Conservation (phyloP, 2,888 invertebrate species). For the Sthenelais limicola region DNA sequence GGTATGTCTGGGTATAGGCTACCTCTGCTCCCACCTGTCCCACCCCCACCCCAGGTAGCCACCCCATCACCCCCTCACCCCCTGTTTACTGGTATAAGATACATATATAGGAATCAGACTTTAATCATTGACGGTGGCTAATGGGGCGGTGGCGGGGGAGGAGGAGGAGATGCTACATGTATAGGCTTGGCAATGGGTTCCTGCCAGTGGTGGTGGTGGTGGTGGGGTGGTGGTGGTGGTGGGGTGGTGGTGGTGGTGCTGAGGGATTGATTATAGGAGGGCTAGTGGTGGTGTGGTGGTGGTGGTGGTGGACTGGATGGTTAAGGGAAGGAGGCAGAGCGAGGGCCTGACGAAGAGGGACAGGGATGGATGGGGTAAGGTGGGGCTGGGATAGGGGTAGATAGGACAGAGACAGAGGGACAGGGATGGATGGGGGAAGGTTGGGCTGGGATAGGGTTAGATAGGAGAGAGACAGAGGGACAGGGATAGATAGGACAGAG, state of each 20-base stretch:
- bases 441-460: neutral
- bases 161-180: no score
- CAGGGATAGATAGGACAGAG: neutral
- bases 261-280: neutral
- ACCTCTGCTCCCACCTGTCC: no score
- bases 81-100: no score
- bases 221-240: slow-evolving; percentile 20
- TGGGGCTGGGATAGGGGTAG: neutral
- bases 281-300: slow-evolving; percentile 3
- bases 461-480: neutral
- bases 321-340: slow-evolving; percentile 1
- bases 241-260: no score
- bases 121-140: no score
- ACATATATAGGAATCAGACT: no score
- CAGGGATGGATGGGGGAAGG: neutral
- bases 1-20: no score
- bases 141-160: no score
- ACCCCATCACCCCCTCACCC: no score
- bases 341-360: neutral
- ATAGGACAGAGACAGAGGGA: neutral
- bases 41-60: no score
- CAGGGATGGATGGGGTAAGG: neutral
- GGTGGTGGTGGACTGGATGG: neutral
- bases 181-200: neutral
- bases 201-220: neutral